Base-by-base conservation (phyloP, 2,797 vertebrate species). In the Oceanodroma leucorhoa region DNA sequence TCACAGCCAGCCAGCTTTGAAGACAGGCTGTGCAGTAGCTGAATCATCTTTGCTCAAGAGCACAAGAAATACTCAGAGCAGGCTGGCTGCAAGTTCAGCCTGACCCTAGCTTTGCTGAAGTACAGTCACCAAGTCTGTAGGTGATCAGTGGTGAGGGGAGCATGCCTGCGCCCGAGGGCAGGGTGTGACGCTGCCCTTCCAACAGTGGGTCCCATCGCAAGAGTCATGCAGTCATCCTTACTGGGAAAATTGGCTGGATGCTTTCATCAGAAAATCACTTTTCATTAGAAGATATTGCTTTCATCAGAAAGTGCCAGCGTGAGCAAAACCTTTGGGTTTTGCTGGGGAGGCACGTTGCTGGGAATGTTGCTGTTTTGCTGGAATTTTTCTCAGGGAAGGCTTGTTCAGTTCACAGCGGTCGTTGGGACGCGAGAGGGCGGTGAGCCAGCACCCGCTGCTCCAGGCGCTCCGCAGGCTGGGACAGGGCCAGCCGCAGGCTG, bases 271-370 rank as follows among this genome's bases (percentile, higher is more conserved):
- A 79, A 91, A 79, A 87, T 41, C 29, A 10, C 67, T 93, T 89
- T n/a, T 83, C 78, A 57, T 90, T 86, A 83, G 65, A 66, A 95
- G 90, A 88, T 83, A 88, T 83, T 77, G 65, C 55, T 84, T 77
- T 76, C 57, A 29, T 75, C 62, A 54, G 36, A 82, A 69, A 76
- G 67, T 61, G 23, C n/a, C 48, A 45, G 34, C 3, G 0, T 53
- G 64, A 89, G 60, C 64, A 87, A 38, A 67, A 55, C 26, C 48
- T 53, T 12, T 8, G 57, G 36, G 32, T 13, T 84, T 75, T 5
- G 1, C 26, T 43, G 50, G n/a, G 83, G 50, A 76, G 36, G 30
- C 2, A 6, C 4, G 1, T 46, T 72, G 69, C 75, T 87, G 91
- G 71, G 64, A 75, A 82, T 11, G 9, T 26, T 40, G 48, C 27